Evolutionary conservation across 1,140 invertebrate genomes (phyloP), one percentile per base, ranked within the genome.

Genomic region (Prorops nasuta): DNA sequence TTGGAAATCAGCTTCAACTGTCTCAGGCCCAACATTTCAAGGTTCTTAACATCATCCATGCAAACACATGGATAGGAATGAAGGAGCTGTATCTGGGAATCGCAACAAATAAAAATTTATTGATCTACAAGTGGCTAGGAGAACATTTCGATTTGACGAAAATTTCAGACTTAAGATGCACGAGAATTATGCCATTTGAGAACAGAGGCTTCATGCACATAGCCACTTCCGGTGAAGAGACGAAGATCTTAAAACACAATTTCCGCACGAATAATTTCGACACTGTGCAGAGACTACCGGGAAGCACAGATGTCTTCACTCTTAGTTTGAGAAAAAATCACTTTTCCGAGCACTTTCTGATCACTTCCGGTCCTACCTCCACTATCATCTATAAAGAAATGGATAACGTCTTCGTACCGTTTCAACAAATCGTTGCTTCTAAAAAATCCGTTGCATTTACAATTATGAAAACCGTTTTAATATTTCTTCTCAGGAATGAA

Each of bases 101-200:
- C 7, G 52, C 51, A 0, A 49, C 60, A 0, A 3, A 22, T 0
- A 15, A n/a, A 0, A 51, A 48, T 0, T 38, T 66, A 12, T 49
- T 47, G 6, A 55, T 81, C 12, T 83, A 79, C 46, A 61, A 59
- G 15, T 82, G 79, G 80, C 51, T 72, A 20, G 74, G 72, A 18
- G 72, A 67, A 34, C 74, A 81, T 57, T 84, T 84, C 57, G 80
- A 84, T 63, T 42, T 66, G 2, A 60, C 77, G 6, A 69, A 79
- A 31, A 42, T 54, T 6, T 52, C 83, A 8, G 3, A 35, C 16
- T 47, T 51, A 14, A 50, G 42, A 0, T 38, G 58, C 0, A 35
- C 46, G 6, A 60, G 37, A 24, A 12, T 64, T 6, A 37, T 57
- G 6, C 52, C 51, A 2, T 66, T 71, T 19, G 40, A 54, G 4